A percentile compares a stretch with the other conserved stretches of the same genome.
Conservation (phyloP, 2,888 invertebrate species). For the Drosophila mimetica region DNA sequence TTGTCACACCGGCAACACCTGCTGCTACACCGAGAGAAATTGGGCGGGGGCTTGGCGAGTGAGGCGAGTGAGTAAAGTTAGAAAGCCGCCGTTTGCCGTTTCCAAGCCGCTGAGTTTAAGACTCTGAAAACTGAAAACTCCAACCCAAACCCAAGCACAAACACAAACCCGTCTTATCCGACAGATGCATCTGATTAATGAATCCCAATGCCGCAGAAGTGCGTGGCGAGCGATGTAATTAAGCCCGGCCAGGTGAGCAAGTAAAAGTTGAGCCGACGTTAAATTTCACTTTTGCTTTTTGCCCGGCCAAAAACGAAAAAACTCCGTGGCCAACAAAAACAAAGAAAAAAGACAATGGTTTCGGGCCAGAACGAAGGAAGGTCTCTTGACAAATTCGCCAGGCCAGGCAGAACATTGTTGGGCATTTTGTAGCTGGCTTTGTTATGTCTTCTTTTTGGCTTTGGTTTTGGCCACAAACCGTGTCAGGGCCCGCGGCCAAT, state of each 20-base stretch:
- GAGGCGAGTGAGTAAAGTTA: conserved; percentile 9
- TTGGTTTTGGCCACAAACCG: conserved; percentile 43
- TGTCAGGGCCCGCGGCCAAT: conserved; percentile 65
- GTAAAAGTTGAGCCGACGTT: conserved; percentile 46
- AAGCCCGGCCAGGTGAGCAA: conserved; percentile 53
- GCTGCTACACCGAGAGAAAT: conserved; percentile 16
- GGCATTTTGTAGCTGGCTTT: conserved; percentile 1
- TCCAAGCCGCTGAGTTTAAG: conserved; percentile 53
- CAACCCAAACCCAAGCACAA: not conserved
- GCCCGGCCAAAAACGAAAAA: conserved; percentile 4
- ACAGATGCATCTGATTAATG: conserved; percentile 81
- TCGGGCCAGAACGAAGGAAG: conserved; percentile 61
- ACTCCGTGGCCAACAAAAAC: not conserved
- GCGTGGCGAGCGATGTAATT: conserved; percentile 76
- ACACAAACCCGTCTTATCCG: conserved; percentile 60
- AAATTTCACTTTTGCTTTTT: conserved; percentile 56
- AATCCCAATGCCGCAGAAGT: conserved; percentile 67
- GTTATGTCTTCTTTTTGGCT: not conserved
- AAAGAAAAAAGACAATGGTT: conserved; percentile 55
- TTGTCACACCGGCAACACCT: conserved; percentile 54
- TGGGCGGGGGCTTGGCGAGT: not conserved
- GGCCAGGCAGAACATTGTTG: conserved; percentile 41
- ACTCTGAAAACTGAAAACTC: not conserved
- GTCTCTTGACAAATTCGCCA: conserved; percentile 63
- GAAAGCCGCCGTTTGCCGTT: conserved; percentile 40